phyloP scores from a whole-genome alignment of 2,113 vertebrate genomes.

The Peromyscus maniculatus region DNA sequence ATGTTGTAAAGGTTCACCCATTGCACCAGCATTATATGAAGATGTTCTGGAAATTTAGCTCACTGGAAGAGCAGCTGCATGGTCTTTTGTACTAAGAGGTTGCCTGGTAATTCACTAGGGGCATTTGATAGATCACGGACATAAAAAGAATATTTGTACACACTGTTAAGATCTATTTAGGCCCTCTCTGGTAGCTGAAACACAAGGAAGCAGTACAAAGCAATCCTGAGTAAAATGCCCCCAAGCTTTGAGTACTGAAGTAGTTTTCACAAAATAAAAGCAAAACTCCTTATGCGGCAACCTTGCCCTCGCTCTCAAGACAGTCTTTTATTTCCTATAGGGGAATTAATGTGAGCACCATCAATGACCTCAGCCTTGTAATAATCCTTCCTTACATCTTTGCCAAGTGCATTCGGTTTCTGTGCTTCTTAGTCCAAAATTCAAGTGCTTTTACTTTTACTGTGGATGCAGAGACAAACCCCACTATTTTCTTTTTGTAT shows the following conservation, averaged over 20 bases:
- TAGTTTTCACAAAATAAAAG: constrained; percentile 67
- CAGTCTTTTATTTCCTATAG: constrained; percentile 64
- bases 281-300: constrained; percentile 68
- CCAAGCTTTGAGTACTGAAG: constrained; percentile 60
- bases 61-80: background rate
- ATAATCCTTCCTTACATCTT: constrained; percentile 55
- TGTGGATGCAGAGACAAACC: background rate
- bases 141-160: constrained; percentile 40
- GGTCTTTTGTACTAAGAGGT: background rate
- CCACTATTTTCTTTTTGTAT: constrained; percentile 15
- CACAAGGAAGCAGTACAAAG: constrained; percentile 64
- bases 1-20: background rate
- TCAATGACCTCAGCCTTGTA: constrained; percentile 73
- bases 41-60: constrained; percentile 7
- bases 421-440: constrained; percentile 34
- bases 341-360: constrained; percentile 67
- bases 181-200: constrained; percentile 50
- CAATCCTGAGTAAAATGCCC: constrained; percentile 50
- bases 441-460: constrained; percentile 43
- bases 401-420: constrained; percentile 58
- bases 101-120: background rate
- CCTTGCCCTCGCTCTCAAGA: constrained; percentile 59
- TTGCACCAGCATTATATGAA: constrained; percentile 7
- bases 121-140: constrained; percentile 23
- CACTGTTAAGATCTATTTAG: constrained; percentile 20